Evolutionary conservation across 2,888 invertebrate species (phyloP).

Genomic region (Danaus chrysippus): DNA sequence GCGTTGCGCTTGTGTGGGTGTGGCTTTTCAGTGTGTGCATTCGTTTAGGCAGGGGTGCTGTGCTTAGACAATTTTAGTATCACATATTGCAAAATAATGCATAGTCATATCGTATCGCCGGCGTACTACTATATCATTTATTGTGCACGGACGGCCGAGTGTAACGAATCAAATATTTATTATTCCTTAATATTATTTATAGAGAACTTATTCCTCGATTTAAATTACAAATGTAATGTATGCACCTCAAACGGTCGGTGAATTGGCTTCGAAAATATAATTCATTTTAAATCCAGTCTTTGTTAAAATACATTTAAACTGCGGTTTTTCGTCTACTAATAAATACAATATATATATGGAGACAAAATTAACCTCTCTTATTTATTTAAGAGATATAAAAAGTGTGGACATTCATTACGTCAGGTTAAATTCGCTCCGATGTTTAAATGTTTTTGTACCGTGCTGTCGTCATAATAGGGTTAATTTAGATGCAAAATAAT

Average conservation of each 20-base stretch:
- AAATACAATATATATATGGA: too few relatives aligned
- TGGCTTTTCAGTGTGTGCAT: slow-evolving; percentile 39
- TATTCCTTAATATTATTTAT: slow-evolving; percentile 1
- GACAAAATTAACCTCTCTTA: too few relatives aligned
- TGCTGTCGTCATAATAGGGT: neutral
- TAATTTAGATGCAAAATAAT: neutral
- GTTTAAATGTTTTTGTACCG: neutral
- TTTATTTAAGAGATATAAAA: too few relatives aligned
- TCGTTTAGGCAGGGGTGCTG: slow-evolving; percentile 62
- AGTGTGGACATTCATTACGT: too few relatives aligned
- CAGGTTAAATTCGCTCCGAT: too few relatives aligned
- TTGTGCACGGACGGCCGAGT: slow-evolving; percentile 13
- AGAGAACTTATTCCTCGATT: too few relatives aligned
- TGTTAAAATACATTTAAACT: too few relatives aligned
- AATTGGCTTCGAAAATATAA: too few relatives aligned
- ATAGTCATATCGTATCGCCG: slow-evolving; percentile 38
- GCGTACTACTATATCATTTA: slow-evolving; percentile 32
- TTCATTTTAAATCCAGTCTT: too few relatives aligned
- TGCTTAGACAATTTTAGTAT: slow-evolving; percentile 76
- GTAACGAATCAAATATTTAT: neutral
- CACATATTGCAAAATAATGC: slow-evolving; percentile 67
- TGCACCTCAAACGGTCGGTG: too few relatives aligned
- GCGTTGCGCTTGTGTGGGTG: slow-evolving; percentile 39
- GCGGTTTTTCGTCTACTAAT: too few relatives aligned
- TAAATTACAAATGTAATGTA: too few relatives aligned